A percentile compares a stretch with the other conserved stretches of the same genome.
phyloP scores from a whole-genome alignment of 2,113 vertebrate species.

The Empidonax traillii region DNA sequence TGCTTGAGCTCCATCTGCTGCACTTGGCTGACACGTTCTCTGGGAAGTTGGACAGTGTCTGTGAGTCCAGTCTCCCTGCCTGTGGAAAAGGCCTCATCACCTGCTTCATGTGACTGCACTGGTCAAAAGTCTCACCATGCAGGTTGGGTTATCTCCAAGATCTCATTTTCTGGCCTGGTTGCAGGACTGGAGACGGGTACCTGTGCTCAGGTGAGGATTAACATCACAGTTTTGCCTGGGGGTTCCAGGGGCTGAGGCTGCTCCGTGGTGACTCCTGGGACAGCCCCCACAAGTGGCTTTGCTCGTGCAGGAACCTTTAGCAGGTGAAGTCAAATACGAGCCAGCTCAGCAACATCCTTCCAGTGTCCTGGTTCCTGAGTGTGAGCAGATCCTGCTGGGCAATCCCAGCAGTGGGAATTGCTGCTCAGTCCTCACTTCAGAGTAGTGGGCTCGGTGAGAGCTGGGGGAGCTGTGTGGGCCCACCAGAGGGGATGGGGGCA shows the following conservation, averaged over 20 bases:
- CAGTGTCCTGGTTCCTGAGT: neutral
- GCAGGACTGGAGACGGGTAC: neutral
- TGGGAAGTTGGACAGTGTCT: neutral
- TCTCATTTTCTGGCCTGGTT: neutral
- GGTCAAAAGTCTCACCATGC: neutral
- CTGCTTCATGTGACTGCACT: neutral
- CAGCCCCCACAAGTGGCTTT: accelerated
- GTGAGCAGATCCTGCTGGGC: neutral
- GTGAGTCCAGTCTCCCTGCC: neutral
- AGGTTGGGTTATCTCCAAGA: neutral
- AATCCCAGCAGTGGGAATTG: neutral
- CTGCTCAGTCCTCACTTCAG: neutral
- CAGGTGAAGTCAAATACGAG: neutral
- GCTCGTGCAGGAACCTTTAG: neutral
- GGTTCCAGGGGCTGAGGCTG: neutral
- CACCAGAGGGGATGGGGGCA: neutral
- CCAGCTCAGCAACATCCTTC: neutral
- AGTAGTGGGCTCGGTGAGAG: neutral
- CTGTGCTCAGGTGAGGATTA: neutral
- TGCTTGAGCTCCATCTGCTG: neutral
- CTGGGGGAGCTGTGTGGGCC: neutral
- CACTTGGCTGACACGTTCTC: neutral
- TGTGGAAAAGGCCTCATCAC: neutral
- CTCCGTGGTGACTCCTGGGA: neutral
- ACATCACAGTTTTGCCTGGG: neutral